phyloP scores from a whole-genome alignment of 2,113 vertebrate species.

The Opisthocomus hoazin region DNA sequence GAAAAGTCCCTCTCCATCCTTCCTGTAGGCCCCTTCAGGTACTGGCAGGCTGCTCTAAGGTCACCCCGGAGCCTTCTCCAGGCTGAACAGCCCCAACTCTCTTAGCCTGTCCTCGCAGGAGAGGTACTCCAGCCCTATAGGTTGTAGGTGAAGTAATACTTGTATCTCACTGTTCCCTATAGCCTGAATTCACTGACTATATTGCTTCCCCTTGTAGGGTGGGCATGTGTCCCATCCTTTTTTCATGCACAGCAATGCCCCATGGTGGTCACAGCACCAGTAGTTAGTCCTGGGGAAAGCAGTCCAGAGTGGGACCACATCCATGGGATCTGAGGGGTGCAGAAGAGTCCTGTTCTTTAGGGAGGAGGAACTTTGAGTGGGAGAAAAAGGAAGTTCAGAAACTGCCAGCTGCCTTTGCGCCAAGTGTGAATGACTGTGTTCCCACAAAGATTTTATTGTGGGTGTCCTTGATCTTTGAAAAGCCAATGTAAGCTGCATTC shows the following conservation, averaged over 20 bases:
- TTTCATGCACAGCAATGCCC: not conserved
- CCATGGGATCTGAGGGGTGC: accelerated
- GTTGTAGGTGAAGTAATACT: not conserved
- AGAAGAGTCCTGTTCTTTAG: not conserved
- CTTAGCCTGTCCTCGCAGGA: no score
- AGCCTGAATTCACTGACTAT: not conserved
- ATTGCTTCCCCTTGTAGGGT: accelerated
- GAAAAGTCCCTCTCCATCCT: no score
- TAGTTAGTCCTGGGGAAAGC: not conserved
- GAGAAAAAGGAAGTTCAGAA: not conserved
- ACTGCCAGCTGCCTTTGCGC: accelerated
- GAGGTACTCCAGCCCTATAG: no score
- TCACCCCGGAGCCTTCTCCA: no score
- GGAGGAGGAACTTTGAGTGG: not conserved
- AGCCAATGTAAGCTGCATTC: not conserved
- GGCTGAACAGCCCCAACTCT: no score
- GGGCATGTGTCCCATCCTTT: not conserved
- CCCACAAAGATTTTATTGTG: not conserved
- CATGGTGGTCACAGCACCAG: not conserved
- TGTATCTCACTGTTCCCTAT: not conserved
- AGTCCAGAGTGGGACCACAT: not conserved
- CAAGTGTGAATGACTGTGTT: not conserved
- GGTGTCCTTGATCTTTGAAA: not conserved
- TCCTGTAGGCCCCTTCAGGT: no score
- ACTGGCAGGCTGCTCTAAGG: no score